These are phyloP conservation scores for Podocnemis expansa DNA, from an alignment of 2,113 vertebrate species.

Conservation along the genomic window DNA sequence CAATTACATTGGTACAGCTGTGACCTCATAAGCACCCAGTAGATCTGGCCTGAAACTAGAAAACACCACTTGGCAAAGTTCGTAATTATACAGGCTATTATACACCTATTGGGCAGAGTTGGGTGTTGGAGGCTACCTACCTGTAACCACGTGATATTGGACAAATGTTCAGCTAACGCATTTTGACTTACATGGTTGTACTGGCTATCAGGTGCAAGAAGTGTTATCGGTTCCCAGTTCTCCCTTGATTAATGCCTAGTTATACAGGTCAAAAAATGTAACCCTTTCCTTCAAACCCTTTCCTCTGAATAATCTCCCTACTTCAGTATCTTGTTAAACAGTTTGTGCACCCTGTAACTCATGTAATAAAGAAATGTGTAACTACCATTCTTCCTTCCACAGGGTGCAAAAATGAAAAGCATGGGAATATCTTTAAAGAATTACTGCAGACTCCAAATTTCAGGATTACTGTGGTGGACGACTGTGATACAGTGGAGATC, in stretches of 20 bases:
- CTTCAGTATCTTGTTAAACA: background rate
- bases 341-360: background rate
- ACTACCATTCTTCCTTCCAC: conserved; percentile 30
- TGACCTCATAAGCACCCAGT: too few relatives aligned
- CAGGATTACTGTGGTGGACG: conserved; percentile 83
- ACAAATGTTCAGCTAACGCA: background rate
- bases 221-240: background rate
- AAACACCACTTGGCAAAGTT: background rate
- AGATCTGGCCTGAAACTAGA: background rate
- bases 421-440: conserved; percentile 85
- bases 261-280: background rate
- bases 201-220: background rate
- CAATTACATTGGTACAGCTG: too few relatives aligned
- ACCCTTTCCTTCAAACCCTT: background rate
- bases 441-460: conserved; percentile 88
- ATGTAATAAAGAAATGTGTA: background rate
- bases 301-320: background rate
- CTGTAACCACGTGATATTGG: background rate
- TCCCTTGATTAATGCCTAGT: background rate
- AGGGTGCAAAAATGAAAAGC: conserved; percentile 81
- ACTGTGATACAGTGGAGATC: conserved; percentile 86
- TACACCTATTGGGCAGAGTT: background rate
- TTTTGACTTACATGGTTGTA: background rate
- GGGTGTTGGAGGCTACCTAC: background rate
- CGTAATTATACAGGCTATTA: background rate